Conservation (phyloP, 2,797 vertebrate genomes). For the Lepilemur ruficaudatus region DNA sequence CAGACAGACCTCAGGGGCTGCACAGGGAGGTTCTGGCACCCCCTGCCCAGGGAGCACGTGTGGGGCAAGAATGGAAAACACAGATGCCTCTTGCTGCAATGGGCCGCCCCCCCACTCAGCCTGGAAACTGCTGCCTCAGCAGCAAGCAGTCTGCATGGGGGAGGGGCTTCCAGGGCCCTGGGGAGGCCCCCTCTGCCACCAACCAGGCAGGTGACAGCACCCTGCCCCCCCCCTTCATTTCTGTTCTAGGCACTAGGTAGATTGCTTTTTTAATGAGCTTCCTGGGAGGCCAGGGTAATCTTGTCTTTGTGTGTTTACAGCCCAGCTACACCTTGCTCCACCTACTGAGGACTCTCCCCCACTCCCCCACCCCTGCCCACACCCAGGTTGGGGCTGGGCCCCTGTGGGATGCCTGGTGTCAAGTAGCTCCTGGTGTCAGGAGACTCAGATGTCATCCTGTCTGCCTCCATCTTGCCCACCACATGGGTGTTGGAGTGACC, state of each 20-base stretch:
- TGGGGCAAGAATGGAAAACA: background rate
- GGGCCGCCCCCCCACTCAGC: background rate
- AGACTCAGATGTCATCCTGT: background rate
- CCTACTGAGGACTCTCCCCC: background rate
- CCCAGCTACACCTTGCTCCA: background rate
- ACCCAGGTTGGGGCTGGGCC: background rate
- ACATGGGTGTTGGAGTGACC: background rate
- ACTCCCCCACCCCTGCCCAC: too few species aligned
- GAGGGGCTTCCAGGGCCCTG: background rate
- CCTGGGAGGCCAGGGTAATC: background rate
- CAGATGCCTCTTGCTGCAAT: fast-evolving
- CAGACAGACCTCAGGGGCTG: background rate
- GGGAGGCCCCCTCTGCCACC: background rate
- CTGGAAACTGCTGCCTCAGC: constrained; percentile 22
- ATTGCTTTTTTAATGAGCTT: background rate
- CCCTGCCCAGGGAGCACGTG: background rate
- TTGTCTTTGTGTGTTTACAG: constrained; percentile 10
- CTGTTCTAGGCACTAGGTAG: background rate
- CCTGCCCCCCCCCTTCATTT: background rate
- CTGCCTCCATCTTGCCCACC: background rate
- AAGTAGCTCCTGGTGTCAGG: too few species aligned
- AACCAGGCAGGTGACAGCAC: background rate
- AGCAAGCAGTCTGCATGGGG: fast-evolving
- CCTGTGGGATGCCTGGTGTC: too few species aligned
- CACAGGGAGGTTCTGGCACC: fast-evolving